Conservation (phyloP, 2,888 invertebrate species). For the Polydrusus pterygomalis region DNA sequence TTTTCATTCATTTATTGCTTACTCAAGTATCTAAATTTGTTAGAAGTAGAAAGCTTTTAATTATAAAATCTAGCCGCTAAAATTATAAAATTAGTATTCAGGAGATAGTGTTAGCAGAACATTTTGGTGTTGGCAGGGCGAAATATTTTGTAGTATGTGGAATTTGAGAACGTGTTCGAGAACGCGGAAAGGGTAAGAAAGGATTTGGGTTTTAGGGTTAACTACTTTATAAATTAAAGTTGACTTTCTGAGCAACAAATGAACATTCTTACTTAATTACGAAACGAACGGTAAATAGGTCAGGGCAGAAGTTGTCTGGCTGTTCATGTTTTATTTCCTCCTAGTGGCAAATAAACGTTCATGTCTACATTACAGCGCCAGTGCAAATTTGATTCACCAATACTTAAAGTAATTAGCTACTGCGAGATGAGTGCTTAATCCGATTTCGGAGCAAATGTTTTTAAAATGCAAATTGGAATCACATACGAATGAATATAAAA, state of each 20-base stretch:
- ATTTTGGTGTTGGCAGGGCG: conserved; percentile 36
- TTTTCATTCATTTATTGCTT: neutral
- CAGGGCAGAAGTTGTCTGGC: neutral
- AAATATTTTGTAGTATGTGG: conserved; percentile 44
- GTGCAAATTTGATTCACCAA: no score
- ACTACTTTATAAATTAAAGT: conserved; percentile 42
- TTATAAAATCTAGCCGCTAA: conserved; percentile 43
- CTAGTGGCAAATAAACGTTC: neutral
- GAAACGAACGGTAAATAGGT: conserved; percentile 9
- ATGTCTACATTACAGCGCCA: no score
- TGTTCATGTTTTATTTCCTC: neutral
- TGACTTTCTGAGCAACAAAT: conserved; percentile 38
- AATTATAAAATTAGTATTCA: conserved; percentile 43
- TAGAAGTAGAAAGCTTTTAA: conserved; percentile 30
- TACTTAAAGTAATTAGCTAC: no score
- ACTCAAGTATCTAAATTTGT: conserved; percentile 13
- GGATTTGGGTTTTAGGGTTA: conserved; percentile 32
- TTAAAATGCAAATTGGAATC: no score
- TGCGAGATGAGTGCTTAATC: no score
- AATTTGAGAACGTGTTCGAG: conserved; percentile 41
- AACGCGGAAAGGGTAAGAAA: conserved; percentile 39
- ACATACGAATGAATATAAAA: no score
- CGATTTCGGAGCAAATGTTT: no score
- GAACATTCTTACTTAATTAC: conserved; percentile 27
- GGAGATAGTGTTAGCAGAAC: conserved; percentile 38